These are phyloP conservation scores for Apamea monoglypha DNA, from an alignment of 2,888 invertebrate genomes.

Conservation along the genomic window DNA sequence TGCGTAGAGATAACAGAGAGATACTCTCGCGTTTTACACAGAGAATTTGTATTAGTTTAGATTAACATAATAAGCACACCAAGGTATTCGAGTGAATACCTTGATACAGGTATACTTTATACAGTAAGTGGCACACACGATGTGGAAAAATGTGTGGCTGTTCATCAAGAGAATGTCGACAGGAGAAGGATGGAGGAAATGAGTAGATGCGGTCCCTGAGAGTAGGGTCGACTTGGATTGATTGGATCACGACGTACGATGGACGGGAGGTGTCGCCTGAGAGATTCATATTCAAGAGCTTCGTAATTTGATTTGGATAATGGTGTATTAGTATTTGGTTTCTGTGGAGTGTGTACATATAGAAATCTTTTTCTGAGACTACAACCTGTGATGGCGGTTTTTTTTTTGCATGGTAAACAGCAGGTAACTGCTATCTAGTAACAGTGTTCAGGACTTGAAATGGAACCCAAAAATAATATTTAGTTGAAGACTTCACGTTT, in stretches of 20 bases:
- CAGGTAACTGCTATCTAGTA: too few species aligned
- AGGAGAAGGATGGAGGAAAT: slow-evolving; percentile 33
- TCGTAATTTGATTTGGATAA: slow-evolving; percentile 30
- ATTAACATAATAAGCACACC: slow-evolving; percentile 64
- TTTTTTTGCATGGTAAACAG: neutral
- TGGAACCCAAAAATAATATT: neutral
- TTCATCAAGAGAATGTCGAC: slow-evolving; percentile 32
- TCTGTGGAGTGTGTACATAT: neutral
- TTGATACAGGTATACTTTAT: too few species aligned
- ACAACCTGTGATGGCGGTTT: neutral
- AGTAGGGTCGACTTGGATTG: slow-evolving; percentile 57
- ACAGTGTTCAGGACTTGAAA: neutral
- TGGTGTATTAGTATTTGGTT: neutral
- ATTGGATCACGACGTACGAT: slow-evolving; percentile 37
- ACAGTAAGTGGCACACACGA: slow-evolving; percentile 37
- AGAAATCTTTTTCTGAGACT: neutral
- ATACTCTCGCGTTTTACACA: slow-evolving; percentile 51
- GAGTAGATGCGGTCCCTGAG: slow-evolving; percentile 32
- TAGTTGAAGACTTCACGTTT: neutral
- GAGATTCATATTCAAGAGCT: slow-evolving; percentile 40
- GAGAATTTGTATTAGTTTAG: slow-evolving; percentile 55
- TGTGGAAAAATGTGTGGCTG: slow-evolving; percentile 25
- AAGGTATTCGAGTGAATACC: slow-evolving; percentile 48
- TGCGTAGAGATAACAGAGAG: slow-evolving; percentile 60
- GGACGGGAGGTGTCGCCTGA: slow-evolving; percentile 39